Evolutionary conservation across 2,888 invertebrate genomes (phyloP).

Genomic region (Chaetoderma sp.): DNA sequence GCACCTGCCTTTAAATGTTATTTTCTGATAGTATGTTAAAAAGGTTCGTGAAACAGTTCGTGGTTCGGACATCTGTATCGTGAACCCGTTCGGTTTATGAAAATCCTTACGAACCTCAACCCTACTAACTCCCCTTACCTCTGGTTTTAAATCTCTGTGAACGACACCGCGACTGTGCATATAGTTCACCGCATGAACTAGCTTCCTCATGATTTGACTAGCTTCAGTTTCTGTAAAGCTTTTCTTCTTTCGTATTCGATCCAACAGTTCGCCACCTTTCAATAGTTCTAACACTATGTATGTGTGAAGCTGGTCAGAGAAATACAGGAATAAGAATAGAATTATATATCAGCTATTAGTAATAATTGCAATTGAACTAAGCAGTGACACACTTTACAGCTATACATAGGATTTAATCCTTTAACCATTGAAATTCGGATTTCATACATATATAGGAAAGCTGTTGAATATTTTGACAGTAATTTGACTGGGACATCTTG

Average conservation of each 20-base stretch:
- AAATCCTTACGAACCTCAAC: neutral
- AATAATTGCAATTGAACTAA: neutral
- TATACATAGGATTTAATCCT: neutral
- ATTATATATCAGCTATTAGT: neutral
- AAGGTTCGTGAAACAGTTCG: no score
- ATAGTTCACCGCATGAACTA: conserved; percentile 85
- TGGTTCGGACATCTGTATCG: no score
- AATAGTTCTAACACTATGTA: conserved; percentile 92
- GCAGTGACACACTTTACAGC: neutral
- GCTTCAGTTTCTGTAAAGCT: conserved; percentile 84
- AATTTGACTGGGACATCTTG: no score
- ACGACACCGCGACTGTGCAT: conserved; percentile 88
- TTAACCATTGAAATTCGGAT: neutral
- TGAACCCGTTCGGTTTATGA: no score
- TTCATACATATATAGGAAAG: neutral
- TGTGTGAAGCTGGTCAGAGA: conserved; percentile 76
- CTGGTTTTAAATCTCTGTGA: conserved; percentile 95
- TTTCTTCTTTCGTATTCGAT: conserved; percentile 76
- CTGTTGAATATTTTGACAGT: no score
- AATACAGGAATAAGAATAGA: neutral
- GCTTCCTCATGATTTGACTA: conserved; percentile 82
- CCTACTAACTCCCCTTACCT: conserved; percentile 75
- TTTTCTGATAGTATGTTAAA: no score
- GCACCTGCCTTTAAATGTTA: no score
- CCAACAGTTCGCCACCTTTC: conserved; percentile 84